A percentile compares a stretch with the other conserved stretches of the same genome.
phyloP scores from a whole-genome alignment of 2,888 invertebrate genomes.

The Nephrotoma flavescens region DNA sequence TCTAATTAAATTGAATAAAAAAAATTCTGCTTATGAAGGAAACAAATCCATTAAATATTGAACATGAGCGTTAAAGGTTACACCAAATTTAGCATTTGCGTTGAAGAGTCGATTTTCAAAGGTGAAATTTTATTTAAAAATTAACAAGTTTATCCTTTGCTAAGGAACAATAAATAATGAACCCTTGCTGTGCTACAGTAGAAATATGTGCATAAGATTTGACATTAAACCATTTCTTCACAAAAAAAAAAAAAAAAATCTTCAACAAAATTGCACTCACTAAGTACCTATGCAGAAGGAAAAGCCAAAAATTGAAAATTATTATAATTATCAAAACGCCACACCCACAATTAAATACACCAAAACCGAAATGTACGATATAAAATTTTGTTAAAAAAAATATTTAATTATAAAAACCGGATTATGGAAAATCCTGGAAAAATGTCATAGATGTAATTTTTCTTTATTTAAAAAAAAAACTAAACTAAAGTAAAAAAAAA shows the following conservation, averaged over 20 bases:
- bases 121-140: no score
- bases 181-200: no score
- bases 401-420: background rate
- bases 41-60: no score
- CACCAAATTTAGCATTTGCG: no score
- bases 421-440: background rate
- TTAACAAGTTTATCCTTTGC: no score
- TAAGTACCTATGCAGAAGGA: background rate
- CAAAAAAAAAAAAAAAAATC: background rate
- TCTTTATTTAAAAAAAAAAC: background rate
- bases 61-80: no score
- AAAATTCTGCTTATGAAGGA: no score
- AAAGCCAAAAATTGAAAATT: background rate
- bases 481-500: background rate
- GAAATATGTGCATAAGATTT: no score
- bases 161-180: no score
- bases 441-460: background rate
- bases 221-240: background rate
- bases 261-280: background rate
- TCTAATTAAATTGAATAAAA: no score
- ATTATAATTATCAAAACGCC: background rate
- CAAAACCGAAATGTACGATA: background rate
- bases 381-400: background rate
- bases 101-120: no score
- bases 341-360: background rate